Percentiles rank a stretch among this genome's conserved stretches.
These are phyloP conservation scores for Leuciscus waleckii DNA, from an alignment of 2,797 vertebrate species.

Conservation along the genomic window DNA sequence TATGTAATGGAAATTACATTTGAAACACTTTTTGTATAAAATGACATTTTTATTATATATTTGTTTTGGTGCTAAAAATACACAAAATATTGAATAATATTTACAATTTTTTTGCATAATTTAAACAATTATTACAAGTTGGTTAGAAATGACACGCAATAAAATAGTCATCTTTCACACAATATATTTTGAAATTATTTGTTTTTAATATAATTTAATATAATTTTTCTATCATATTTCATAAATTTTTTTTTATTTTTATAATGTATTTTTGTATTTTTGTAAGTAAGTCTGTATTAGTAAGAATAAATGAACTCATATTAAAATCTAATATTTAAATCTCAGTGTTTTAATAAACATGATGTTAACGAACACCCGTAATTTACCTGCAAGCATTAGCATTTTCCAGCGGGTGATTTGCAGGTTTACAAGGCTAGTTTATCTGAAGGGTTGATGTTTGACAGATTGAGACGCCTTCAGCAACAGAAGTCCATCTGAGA, in stretches of 20 bases:
- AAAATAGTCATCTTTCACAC: neutral
- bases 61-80: neutral
- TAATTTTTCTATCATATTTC: neutral
- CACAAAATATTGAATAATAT: neutral
- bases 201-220: neutral
- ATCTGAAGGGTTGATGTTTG: neutral
- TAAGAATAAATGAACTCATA: neutral
- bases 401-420: neutral
- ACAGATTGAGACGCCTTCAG: conserved; percentile 20
- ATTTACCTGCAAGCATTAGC: neutral
- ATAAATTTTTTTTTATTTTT: neutral
- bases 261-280: neutral
- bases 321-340: neutral
- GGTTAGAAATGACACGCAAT: neutral
- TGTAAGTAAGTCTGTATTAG: no score
- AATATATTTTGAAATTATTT: neutral
- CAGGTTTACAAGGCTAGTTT: neutral
- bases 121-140: neutral
- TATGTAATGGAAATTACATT: neutral
- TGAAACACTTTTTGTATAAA: neutral
- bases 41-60: neutral
- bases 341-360: neutral
- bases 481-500: neutral
- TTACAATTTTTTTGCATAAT: neutral
- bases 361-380: no score